Base-by-base conservation (phyloP, 2,113 vertebrate genomes). In the Poecile atricapillus region DNA sequence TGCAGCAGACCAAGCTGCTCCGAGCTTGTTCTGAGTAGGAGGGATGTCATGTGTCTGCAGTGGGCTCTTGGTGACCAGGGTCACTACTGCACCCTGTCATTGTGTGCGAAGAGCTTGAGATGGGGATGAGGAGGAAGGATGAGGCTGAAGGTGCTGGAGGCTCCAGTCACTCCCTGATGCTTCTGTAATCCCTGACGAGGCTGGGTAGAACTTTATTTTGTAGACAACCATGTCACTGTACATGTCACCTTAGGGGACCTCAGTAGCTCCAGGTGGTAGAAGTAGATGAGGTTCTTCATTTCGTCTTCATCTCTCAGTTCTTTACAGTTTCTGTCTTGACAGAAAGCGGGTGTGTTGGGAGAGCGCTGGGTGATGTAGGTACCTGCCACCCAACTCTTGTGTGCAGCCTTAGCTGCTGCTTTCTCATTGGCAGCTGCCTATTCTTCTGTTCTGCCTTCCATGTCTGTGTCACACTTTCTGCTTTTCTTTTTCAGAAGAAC, bases 401-500 rank as follows among this genome's bases (percentile, higher is more conserved):
- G 47, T 46, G 37, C n/a, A 62, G 27, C 9, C 2, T 25, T 20
- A 18, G 20, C 35, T 71, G 9, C 31, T 77, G 52, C 13, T 35
- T 78, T 24, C 20, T 77, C 30, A 11, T 0, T n/a, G 33, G 20
- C 21, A 67, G 63, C 75, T 91, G 4, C 47, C n/a, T 63, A 8
- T 53, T 73, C n/a, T 58, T 68, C 71, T 68, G 35, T 20, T 80
- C 47, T 80, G 64, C 52, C 39, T 84, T 84, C 10, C 25, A 27
- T 35, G 62, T 78, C 87, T 62, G 73, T n/a, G 52, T 78, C 79
- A 63, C 41, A 7, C 33, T 78, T 79, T 49, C 9, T 89, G 73
- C 68, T 98, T 98, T 96, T 94, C 97, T 93, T 63, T 98, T 99
- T 97, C 98, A 99, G 99, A 99, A 98, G 99, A 99, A 97, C 97